phyloP scores from a whole-genome alignment of 1,140 invertebrate genomes.

The Cherax destructor region DNA sequence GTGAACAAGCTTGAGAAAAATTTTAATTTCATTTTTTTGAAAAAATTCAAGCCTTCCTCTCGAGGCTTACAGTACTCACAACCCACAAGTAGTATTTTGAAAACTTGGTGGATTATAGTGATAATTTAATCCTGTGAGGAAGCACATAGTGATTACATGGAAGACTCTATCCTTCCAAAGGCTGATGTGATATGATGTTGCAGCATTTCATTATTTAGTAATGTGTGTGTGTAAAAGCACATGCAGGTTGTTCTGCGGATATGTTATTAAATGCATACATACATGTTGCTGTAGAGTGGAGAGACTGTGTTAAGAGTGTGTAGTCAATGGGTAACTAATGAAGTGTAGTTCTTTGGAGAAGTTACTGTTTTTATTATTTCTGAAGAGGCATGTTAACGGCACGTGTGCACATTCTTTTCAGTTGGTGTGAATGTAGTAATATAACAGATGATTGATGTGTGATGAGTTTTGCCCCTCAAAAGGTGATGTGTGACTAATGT shows the following conservation, averaged over 20 bases:
- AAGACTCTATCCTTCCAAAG: neutral
- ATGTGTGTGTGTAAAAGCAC: neutral
- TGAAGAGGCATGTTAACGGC: conserved; percentile 17
- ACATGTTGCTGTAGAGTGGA: conserved; percentile 1
- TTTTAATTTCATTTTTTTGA: neutral
- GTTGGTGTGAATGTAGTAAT: neutral
- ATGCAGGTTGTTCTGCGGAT: neutral
- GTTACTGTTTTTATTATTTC: neutral
- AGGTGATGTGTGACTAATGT: conserved; percentile 11
- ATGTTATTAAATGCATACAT: neutral
- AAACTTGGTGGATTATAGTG: neutral
- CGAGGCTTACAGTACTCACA: conserved; percentile 4
- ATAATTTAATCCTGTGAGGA: neutral
- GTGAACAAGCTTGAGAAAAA: neutral
- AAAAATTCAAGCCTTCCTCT: neutral
- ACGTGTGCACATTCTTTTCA: conserved; percentile 20
- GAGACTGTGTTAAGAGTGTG: neutral
- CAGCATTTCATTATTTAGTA: neutral
- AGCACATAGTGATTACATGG: neutral
- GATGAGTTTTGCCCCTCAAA: conserved; percentile 9
- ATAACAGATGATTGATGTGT: neutral
- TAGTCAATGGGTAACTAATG: neutral
- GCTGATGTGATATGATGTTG: neutral
- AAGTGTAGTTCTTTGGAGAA: neutral
- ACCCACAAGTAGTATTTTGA: neutral